Conservation (phyloP, 2,797 vertebrate genomes). For the Notolabrus celidotus region DNA sequence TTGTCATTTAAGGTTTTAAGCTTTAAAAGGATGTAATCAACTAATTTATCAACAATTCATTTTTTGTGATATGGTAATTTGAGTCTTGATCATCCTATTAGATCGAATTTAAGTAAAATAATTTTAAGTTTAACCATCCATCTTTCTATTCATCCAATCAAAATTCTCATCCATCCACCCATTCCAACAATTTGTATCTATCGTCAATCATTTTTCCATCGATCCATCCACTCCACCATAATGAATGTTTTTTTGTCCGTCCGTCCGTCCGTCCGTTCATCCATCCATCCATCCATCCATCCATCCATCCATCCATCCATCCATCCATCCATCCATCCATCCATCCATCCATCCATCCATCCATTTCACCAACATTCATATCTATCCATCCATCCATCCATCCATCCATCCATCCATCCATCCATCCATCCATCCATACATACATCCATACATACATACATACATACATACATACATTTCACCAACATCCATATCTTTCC, state of each 20-base stretch:
- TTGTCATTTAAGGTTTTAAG: too few relatives aligned
- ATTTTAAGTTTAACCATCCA: neutral
- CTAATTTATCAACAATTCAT: too few relatives aligned
- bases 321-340: neutral
- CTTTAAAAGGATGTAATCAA: too few relatives aligned
- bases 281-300: neutral
- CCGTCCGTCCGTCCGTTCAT: neutral
- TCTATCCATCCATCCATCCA: neutral
- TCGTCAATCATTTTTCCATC: neutral
- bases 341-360: neutral
- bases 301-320: neutral
- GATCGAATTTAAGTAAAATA: too few relatives aligned
- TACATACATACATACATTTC: neutral
- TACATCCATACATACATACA: neutral
- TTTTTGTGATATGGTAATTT: too few relatives aligned
- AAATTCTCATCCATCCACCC: neutral
- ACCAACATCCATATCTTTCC: neutral
- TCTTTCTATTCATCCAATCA: neutral
- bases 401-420: neutral
- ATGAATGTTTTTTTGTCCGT: too few relatives aligned
- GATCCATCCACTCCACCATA: neutral
- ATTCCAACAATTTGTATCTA: neutral
- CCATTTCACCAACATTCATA: neutral
- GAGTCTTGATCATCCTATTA: too few relatives aligned
- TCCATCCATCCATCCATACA: too few relatives aligned